Evolutionary conservation across 2,113 vertebrate genomes (phyloP).

Genomic region (Megaleporinus macrocephalus): DNA sequence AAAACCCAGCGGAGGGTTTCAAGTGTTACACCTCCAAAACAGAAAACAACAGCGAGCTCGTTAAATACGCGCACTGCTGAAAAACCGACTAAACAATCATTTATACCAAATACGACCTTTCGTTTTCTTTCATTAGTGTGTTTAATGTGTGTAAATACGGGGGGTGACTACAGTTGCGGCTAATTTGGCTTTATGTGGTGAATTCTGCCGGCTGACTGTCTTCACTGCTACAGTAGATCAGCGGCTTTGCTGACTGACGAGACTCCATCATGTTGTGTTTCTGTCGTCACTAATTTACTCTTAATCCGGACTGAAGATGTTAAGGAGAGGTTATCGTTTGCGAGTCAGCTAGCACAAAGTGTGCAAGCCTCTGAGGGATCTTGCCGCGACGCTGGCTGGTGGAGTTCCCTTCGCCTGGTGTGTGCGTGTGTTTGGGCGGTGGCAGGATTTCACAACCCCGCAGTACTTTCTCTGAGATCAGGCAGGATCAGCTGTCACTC

Average conservation of each 20-base stretch:
- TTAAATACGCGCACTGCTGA: neutral
- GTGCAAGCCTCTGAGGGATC: no score
- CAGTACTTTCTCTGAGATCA: neutral
- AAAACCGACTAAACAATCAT: neutral
- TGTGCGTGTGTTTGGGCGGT: conserved; percentile 30
- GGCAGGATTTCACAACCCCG: conserved; percentile 13
- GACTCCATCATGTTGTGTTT: neutral
- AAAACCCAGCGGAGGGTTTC: conserved; percentile 1
- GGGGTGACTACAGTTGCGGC: neutral
- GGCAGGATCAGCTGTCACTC: neutral
- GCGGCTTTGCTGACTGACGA: neutral
- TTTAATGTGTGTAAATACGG: neutral
- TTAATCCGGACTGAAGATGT: neutral
- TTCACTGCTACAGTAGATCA: neutral
- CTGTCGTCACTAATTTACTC: neutral
- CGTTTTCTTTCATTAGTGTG: neutral
- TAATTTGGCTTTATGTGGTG: neutral
- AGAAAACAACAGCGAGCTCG: conserved; percentile 23
- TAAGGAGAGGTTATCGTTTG: neutral
- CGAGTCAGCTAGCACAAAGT: neutral
- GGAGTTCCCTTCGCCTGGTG: neutral
- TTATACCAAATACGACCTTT: neutral
- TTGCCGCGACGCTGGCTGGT: neutral
- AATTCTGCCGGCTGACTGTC: neutral
- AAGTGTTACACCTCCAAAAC: neutral